Evolutionary conservation across 2,797 vertebrate species (phyloP).

Genomic region (Triplophysa yarkandensis): DNA sequence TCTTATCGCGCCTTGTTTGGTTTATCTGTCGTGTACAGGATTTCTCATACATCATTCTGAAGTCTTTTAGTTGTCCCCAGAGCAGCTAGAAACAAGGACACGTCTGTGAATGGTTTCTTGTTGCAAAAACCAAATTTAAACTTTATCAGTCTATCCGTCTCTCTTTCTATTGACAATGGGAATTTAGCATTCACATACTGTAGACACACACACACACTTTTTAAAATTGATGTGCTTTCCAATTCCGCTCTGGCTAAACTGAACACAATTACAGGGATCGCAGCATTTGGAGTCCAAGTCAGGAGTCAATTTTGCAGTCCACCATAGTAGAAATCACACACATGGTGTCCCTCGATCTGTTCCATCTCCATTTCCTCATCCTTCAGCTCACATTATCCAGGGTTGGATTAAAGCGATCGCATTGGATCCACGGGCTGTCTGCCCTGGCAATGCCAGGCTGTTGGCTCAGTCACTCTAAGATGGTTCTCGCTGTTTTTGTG

Average conservation of each 20-base stretch:
- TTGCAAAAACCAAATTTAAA: slow-evolving; percentile 29
- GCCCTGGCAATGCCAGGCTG: slow-evolving; percentile 16
- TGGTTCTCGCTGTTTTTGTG: slow-evolving; percentile 32
- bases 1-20: slow-evolving; percentile 6
- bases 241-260: background rate
- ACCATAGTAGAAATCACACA: slow-evolving; percentile 15
- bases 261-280: background rate
- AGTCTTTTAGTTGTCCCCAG: slow-evolving; percentile 3
- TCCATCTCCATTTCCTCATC: slow-evolving; percentile 17
- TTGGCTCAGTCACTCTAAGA: slow-evolving; percentile 18
- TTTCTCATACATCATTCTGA: slow-evolving; percentile 24
- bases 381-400: slow-evolving; percentile 23
- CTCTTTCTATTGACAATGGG: background rate
- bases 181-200: background rate
- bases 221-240: background rate
- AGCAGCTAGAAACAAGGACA: background rate
- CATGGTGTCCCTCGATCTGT: background rate
- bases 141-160: background rate
- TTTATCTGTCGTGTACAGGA: slow-evolving; percentile 20
- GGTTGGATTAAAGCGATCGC: slow-evolving; percentile 15
- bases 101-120: background rate
- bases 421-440: slow-evolving; percentile 8
- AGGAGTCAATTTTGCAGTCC: background rate
- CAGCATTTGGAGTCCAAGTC: background rate
- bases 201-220: background rate